Evolutionary conservation across 2,797 vertebrate genomes (phyloP), one percentile per base, ranked within the genome.

Genomic region (Carapus acus): DNA sequence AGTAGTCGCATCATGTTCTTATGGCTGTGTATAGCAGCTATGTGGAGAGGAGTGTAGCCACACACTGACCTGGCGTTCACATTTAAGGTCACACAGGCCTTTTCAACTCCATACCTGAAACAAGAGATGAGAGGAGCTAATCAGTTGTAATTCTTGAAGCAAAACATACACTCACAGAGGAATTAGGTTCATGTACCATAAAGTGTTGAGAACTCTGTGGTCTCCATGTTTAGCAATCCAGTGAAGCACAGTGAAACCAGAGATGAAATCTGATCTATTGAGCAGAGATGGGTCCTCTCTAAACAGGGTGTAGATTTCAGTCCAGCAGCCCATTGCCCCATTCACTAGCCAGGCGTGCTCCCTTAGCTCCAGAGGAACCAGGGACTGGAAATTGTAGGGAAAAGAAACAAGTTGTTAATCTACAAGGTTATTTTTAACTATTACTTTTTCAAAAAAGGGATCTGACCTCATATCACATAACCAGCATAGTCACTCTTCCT

Each of bases 221-320:
- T 91, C 84, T 0, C 95, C 95, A 0, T 97, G 94, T 67, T 97
- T 98, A 44, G 93, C 92, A 27, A 96, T 88, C 96, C 96, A 98
- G 86, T 98, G 96, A 46, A 96, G 85, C 6, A 91, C 86, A 0
- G 92, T 97, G 79, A 89, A 97, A 22, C 96, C 95, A 0, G 92
- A 93, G 62, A 98, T 80, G 71, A 98, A 98, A 72, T 98, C 96
- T 9, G 72, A 86, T 58, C 74, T 88, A 71, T 89, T 74, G 42
- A 91, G 91, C 42, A 98, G 83, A 1, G 86, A 86, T 0, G 89
- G 77, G 6, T 98, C 91, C 3, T 94, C 87, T 59, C 86, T 74
- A 67, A 98, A 93, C 43, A 98, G 82, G 0, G 72, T 67, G 72
- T 89, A 88, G 67, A 92, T 84, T 14, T 74, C 85, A 0, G 85